These are phyloP conservation scores for Cynocephalus volans DNA, from an alignment of 2,113 vertebrate species.

Conservation along the genomic window DNA sequence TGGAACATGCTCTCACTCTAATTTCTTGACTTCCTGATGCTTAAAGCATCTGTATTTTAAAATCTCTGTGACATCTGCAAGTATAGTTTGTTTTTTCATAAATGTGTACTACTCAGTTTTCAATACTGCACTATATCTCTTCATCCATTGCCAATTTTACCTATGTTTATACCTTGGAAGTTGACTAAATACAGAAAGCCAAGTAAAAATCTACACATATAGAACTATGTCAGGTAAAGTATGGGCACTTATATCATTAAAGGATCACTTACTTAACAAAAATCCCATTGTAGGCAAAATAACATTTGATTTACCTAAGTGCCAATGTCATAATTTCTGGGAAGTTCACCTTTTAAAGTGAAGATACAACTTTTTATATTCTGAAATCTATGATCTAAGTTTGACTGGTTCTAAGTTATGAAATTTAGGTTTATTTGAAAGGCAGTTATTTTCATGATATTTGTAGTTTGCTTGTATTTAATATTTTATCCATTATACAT, in stretches of 20 bases:
- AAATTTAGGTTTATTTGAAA: neutral
- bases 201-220: neutral
- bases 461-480: neutral
- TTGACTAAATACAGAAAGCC: slow-evolving; percentile 6
- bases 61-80: neutral
- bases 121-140: neutral
- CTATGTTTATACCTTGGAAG: slow-evolving; percentile 2
- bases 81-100: neutral
- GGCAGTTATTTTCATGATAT: slow-evolving; percentile 19
- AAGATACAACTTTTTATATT: neutral
- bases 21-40: neutral
- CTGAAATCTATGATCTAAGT: neutral
- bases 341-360: neutral
- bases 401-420: slow-evolving; percentile 7
- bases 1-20: neutral
- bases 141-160: neutral
- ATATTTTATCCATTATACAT: slow-evolving; percentile 3
- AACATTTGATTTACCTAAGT: neutral
- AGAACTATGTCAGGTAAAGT: neutral
- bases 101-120: neutral
- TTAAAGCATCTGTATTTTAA: neutral
- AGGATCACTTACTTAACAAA: neutral
- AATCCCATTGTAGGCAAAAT: neutral
- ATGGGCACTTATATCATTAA: neutral
- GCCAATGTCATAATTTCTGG: neutral